phyloP scores from a whole-genome alignment of 2,113 vertebrate genomes.

The Neodon shergylaensis region DNA sequence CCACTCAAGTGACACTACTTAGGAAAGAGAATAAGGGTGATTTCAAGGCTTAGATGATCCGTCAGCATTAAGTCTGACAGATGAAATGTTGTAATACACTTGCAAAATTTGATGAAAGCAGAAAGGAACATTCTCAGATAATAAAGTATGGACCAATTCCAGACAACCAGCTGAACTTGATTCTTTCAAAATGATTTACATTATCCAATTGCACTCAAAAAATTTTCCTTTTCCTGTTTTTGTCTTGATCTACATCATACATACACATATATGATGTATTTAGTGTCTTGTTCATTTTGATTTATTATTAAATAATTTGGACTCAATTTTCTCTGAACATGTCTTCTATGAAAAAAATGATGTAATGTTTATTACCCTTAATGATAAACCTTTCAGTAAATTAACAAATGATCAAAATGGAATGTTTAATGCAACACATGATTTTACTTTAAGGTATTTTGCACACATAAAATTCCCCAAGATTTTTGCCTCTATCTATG shows the following conservation, averaged over 20 bases:
- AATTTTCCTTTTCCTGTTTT: conserved; percentile 63
- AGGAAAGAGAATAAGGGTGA: conserved; percentile 70
- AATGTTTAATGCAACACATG: conserved; percentile 77
- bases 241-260: conserved; percentile 54
- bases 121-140: conserved; percentile 78
- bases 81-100: conserved; percentile 71
- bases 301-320: conserved; percentile 76
- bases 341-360: conserved; percentile 78
- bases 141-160: conserved; percentile 50
- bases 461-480: conserved; percentile 55
- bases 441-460: conserved; percentile 80
- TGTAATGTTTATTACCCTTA: conserved; percentile 76
- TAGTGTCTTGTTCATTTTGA: conserved; percentile 81
- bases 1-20: conserved; percentile 63
- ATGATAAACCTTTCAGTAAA: conserved; percentile 77
- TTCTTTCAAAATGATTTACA: conserved; percentile 55
- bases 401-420: conserved; percentile 80
- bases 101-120: conserved; percentile 79
- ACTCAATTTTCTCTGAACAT: conserved; percentile 76
- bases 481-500: conserved; percentile 37
- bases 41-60: conserved; percentile 45
- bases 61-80: conserved; percentile 73
- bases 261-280: conserved; percentile 65
- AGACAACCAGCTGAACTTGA: conserved; percentile 57
- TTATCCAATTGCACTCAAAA: conserved; percentile 38